Evolutionary conservation across 2,797 vertebrate species (phyloP), one percentile per base, ranked within the genome.

Genomic region (Megalops cyprinoides): DNA sequence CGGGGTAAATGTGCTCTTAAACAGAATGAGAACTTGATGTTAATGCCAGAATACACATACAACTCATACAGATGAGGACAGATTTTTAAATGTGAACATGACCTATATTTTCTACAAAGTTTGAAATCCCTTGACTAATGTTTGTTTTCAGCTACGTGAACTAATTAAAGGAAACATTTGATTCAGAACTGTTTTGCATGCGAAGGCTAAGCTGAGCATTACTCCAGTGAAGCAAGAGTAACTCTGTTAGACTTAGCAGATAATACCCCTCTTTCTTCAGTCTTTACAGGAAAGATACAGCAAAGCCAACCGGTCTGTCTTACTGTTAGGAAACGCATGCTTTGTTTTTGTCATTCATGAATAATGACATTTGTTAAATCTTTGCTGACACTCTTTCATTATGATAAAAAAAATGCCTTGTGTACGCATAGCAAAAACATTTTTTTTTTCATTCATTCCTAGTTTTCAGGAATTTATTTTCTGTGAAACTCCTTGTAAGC

Each of bases 91-190:
- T n/a, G n/a, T n/a, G n/a, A n/a, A n/a, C n/a, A n/a, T n/a, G n/a
- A n/a, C n/a, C n/a, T n/a, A n/a, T n/a, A n/a, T n/a, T n/a, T n/a
- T n/a, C n/a, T n/a, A n/a, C n/a, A n/a, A n/a, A n/a, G 39, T 23
- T 31, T 44, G 0, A 48, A 74, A 48, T 10, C 18, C 14, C 31
- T 14, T 71, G 18, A 23, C 25, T 23, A 60, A 60, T 14, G 58
- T 60, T 65, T 46, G 58, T 34, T 42, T 74, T 74, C 42, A 31
- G 31, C 49, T 23, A 49, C 71, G 48, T 71, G 53, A 74, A 75
- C 44, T 37, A 39, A 62, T 62, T 80, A 39, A 6, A 58, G 15
- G 51, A 53, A 80, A 48, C 5, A 20, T 67, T 37, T 67, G 65
- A 18, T 14, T 67, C 34, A 39, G 60, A 31, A 9, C 31, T 31